A percentile compares a stretch with the other conserved stretches of the same genome.
Evolutionary conservation across 2,888 invertebrate species (phyloP).

Genomic region (Acanthosepion lycidas): DNA sequence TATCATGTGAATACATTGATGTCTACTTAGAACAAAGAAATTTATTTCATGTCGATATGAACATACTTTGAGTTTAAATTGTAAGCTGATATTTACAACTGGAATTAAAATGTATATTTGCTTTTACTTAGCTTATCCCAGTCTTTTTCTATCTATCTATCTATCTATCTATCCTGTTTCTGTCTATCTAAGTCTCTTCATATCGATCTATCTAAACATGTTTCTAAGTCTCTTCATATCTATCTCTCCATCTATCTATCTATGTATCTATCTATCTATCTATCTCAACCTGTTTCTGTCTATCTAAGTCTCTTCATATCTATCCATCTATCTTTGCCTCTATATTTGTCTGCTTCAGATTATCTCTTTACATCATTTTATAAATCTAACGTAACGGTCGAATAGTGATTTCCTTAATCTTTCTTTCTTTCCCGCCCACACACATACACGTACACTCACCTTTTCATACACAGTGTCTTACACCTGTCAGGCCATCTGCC

Average conservation of each 20-base stretch:
- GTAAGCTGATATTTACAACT: neutral
- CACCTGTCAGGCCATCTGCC: constrained; percentile 7
- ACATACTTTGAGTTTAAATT: neutral
- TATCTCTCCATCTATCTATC: neutral
- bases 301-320: neutral
- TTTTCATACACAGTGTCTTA: neutral
- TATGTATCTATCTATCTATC: neutral
- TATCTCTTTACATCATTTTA: neutral
- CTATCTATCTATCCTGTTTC: too few relatives aligned
- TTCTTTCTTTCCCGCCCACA: neutral
- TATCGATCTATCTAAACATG: constrained; percentile 12
- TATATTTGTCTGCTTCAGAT: neutral
- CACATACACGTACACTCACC: neutral
- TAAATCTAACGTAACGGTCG: neutral
- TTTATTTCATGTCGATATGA: neutral
- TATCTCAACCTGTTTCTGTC: neutral
- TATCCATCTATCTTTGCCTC: neutral
- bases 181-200: too few relatives aligned
- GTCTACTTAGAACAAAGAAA: neutral
- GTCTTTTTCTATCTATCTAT: neutral
- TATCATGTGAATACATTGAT: neutral
- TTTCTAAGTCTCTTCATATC: neutral
- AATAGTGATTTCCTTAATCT: neutral
- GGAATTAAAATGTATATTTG: neutral
- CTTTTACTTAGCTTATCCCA: too few relatives aligned